Base-by-base conservation (phyloP, 64 coral and sea anemone species). In the Catalaphyllia jardinei region DNA sequence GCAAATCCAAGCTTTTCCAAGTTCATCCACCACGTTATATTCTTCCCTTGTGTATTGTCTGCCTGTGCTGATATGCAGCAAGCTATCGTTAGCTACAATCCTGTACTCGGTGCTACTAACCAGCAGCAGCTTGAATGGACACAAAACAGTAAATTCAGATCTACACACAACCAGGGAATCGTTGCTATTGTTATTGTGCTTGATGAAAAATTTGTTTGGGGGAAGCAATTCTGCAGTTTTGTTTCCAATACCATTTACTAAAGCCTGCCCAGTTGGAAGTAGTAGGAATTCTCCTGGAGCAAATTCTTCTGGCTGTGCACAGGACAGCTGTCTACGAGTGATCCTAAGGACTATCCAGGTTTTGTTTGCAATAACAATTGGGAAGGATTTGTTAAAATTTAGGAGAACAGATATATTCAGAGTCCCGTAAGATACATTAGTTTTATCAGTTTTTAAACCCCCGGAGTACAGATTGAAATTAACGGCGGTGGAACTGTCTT, bases 281-380 rank as follows among this genome's bases (percentile, higher is more conserved):
- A 79, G 77, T 24, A 57, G 22, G 50, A 90, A 97, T 27, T 97
- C 82, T 64, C 77, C 88, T 10, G 82, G 91, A 15, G 54, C 18
- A 72, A 88, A 97, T 19, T 74, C 90, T 42, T 91, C 88, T 63
- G 89, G 84, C 69, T 91, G 80, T 3, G 83, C 82, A 39, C 95
- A 97, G 13, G 88, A 33, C 39, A 97, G 52, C 71, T 89, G 87
- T 20, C 92, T 82, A 54, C 87, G 86, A 35, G 95, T 97, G 29
- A 97, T 22, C 16, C 87, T 90, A 28, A 97, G 35, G 17, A 93
- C 92, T n/a, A 13, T 27, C 95, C 95, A 97, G 24, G 64, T 88
- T 3, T 62, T 71, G 52, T 46, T 76, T 28, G 13, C 22, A 90
- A 97, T 97, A 39, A 24, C 54, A 71, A 97, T 42, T 4, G 74